Percentiles rank a stretch among this genome's conserved stretches.
Evolutionary conservation across 2,113 vertebrate genomes (phyloP).

Genomic region (Mus pahari): DNA sequence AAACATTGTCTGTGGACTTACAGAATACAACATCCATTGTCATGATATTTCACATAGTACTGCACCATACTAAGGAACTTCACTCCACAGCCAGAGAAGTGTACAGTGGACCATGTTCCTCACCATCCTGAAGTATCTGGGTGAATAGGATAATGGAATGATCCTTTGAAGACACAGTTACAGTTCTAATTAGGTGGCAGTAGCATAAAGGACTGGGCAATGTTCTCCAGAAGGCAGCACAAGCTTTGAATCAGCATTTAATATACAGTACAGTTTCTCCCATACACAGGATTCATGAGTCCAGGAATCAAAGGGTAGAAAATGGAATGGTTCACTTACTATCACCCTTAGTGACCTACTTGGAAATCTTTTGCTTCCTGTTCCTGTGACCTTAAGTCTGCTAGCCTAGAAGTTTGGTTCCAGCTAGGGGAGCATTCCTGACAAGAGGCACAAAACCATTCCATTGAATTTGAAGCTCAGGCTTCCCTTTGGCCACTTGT

Average conservation of each 20-base stretch:
- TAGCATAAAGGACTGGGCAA: not conserved
- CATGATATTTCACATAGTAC: not conserved
- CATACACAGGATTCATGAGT: not conserved
- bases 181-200: not conserved
- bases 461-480: not conserved
- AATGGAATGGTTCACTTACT: not conserved
- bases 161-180: not conserved
- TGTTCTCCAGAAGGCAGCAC: not conserved
- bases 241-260: not conserved
- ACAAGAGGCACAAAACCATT: not conserved
- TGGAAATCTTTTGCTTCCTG: not conserved
- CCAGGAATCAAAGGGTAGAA: not conserved
- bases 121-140: not conserved
- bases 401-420: not conserved
- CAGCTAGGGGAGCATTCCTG: not conserved
- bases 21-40: not conserved
- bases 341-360: not conserved
- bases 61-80: not conserved
- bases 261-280: not conserved
- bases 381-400: not conserved
- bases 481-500: not conserved
- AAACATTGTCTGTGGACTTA: not conserved
- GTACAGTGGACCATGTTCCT: not conserved
- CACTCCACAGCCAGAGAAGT: not conserved
- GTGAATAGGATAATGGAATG: not conserved